Evolutionary conservation across 2,888 invertebrate species (phyloP), one percentile per base, ranked within the genome.

Genomic region (Muscina levida): DNA sequence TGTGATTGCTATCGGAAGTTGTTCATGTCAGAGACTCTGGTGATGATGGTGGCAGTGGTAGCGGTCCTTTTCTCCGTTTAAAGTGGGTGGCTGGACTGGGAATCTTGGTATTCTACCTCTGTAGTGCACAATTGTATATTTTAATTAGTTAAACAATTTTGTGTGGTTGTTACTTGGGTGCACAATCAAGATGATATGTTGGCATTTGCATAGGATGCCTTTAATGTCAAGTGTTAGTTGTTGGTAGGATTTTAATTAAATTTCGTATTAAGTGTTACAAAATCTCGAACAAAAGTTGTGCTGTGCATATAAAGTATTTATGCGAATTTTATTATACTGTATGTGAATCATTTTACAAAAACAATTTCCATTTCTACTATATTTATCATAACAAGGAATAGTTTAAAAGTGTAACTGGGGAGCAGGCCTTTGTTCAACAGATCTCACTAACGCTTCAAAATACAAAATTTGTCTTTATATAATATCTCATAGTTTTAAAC

Each of bases 111-210:
- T 22, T 62, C 17, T 19, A 39, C 17, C 59, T 59, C 59, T 59
- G 59, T 59, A 39, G 39, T 59, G n/a, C n/a, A 17, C 42, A 79
- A 51, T 70, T 80, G 73, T 80, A 71, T 73, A 73, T 77, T 80
- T 73, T 67, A 80, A 77, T 80, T 77, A 80, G 73, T 77, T 77
- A 73, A 80, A 77, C 65, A 57, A 77, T 77, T 71, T 73, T 46
- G 57, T 77, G 66, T 73, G 70, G 72, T 66, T 66, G 39, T 42
- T 62, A 42, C 22, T 42, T 62, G 39, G 42, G 42, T 22, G 42
- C 19, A 62, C 22, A 5, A 22, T n/a, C 62, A 62, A 22, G 44
- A 44, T 44, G 24, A 53, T 53, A 53, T 24, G 53, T 13, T 24
- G 22, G 24, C 24, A 24, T 22, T 22, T 53, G 53, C 10, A 53